Evolutionary conservation across 2,113 vertebrate genomes (phyloP).

Genomic region (Alaudala cheleensis): DNA sequence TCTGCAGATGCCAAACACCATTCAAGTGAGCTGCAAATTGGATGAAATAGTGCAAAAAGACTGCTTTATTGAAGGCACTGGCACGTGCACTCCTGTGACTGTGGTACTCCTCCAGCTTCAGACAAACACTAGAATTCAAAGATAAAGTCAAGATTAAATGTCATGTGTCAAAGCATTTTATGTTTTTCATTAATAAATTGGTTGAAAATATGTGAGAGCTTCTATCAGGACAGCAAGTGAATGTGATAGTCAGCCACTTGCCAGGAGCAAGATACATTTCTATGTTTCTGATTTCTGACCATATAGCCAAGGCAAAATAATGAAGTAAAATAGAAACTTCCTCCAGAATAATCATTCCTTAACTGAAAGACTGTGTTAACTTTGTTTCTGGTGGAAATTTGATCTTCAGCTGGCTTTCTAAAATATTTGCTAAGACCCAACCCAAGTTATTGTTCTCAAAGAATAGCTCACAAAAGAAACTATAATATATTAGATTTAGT

Average conservation of each 20-base stretch:
- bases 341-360: neutral
- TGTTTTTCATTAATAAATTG: neutral
- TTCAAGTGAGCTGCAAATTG: neutral
- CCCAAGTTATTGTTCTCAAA: slow-evolving; percentile 19
- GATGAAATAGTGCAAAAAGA: neutral
- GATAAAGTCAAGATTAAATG: neutral
- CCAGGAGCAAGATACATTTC: neutral
- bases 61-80: neutral
- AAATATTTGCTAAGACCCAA: slow-evolving; percentile 38
- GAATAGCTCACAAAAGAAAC: neutral
- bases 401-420: neutral
- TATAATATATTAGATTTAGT: neutral
- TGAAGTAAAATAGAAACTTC: neutral
- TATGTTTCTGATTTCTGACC: neutral
- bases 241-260: neutral
- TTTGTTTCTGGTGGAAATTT: slow-evolving; percentile 20
- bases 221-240: neutral
- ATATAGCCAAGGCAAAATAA: neutral
- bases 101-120: neutral
- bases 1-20: neutral
- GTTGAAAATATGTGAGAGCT: neutral
- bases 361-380: neutral
- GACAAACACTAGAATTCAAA: neutral
- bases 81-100: neutral
- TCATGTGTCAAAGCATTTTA: neutral